phyloP scores from a whole-genome alignment of 2,113 vertebrate species.

The Nycticebus coucang region DNA sequence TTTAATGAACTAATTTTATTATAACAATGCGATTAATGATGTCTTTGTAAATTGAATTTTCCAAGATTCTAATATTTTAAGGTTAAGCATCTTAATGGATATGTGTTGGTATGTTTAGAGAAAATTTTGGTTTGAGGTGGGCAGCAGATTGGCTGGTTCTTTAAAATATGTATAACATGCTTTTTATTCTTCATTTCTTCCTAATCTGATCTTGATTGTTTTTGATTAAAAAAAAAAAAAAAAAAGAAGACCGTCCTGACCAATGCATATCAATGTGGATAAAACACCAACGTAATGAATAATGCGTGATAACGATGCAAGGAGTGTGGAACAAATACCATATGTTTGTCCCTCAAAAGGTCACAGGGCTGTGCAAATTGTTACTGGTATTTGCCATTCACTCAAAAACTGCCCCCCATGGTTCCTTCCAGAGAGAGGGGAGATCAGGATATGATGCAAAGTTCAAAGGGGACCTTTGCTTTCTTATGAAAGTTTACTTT shows the following conservation, averaged over 20 bases:
- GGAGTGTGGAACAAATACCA: fast-evolving
- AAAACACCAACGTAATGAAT: neutral
- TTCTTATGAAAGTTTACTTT: neutral
- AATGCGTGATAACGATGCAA: fast-evolving
- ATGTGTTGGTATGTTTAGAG: slow-evolving; percentile 22
- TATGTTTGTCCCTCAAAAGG: neutral
- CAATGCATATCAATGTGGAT: fast-evolving
- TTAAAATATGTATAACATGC: slow-evolving; percentile 48
- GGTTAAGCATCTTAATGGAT: slow-evolving; percentile 55
- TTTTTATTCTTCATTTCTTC: slow-evolving; percentile 64
- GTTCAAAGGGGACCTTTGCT: neutral
- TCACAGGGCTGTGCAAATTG: too few relatives aligned
- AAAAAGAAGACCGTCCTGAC: too few relatives aligned
- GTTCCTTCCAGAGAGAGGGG: neutral
- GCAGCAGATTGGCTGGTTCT: slow-evolving; percentile 24
- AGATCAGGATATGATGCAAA: fast-evolving
- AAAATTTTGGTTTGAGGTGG: neutral
- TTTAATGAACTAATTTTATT: slow-evolving; percentile 71
- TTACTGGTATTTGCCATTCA: too few relatives aligned
- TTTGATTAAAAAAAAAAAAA: slow-evolving; percentile 53
- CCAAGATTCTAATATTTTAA: slow-evolving; percentile 65
- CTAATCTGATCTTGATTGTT: slow-evolving; percentile 66
- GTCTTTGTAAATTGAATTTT: slow-evolving; percentile 75
- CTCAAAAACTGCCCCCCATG: neutral
- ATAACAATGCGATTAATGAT: slow-evolving; percentile 70